Evolutionary conservation across 1,140 invertebrate genomes (phyloP).

Genomic region (Acyrthosiphon pisum): DNA sequence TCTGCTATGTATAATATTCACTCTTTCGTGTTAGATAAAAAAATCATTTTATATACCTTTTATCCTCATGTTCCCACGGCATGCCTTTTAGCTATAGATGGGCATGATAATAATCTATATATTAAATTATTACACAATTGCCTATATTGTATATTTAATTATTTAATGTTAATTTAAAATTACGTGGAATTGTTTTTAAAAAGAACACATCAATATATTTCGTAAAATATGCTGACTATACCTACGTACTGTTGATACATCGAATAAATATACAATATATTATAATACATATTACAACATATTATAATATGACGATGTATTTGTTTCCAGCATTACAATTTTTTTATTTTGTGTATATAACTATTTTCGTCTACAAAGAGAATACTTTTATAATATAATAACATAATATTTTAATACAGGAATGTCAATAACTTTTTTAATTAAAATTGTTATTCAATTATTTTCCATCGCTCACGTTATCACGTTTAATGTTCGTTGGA

Average conservation of each 20-base stretch:
- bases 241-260: background rate
- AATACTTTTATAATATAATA: background rate
- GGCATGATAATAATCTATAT: background rate
- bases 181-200: background rate
- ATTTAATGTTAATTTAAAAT: background rate
- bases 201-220: background rate
- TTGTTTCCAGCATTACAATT: background rate
- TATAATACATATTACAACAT: no score
- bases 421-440: background rate
- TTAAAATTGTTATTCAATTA: background rate
- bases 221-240: background rate
- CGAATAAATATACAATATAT: background rate
- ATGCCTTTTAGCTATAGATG: background rate
- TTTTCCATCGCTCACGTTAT: background rate
- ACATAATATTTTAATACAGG: background rate
- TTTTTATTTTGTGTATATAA: no score
- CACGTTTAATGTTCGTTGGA: background rate
- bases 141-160: background rate
- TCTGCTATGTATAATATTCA: background rate
- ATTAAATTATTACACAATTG: background rate
- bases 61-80: background rate
- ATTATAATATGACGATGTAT: background rate
- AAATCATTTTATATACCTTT: background rate
- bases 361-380: background rate
- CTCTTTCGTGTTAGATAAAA: background rate